phyloP scores from a whole-genome alignment of 2,113 vertebrate genomes.

The Nestor notabilis region DNA sequence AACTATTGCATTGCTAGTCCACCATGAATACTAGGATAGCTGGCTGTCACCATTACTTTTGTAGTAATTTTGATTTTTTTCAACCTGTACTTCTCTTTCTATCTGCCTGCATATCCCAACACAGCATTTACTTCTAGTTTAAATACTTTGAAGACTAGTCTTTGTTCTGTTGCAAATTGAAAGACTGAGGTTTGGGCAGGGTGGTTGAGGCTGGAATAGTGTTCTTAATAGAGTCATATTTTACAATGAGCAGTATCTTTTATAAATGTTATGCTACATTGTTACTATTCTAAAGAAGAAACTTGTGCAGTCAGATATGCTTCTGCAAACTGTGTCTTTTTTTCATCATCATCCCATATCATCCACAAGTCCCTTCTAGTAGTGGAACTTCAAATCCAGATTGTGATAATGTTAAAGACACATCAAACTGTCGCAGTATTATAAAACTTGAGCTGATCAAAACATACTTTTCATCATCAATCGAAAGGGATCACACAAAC shows the following conservation, averaged over 20 bases:
- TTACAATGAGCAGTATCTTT: not conserved
- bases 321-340: not conserved
- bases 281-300: not conserved
- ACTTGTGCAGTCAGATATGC: not conserved
- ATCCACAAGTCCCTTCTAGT: not conserved
- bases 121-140: not conserved
- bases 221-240: not conserved
- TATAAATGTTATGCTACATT: not conserved
- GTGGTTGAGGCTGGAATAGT: fast-evolving
- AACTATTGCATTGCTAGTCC: not conserved
- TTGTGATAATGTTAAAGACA: not conserved
- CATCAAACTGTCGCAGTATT: not conserved
- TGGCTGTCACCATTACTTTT: not conserved
- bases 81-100: not conserved
- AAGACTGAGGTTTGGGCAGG: not conserved
- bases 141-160: not conserved
- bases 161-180: not conserved
- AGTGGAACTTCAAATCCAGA: not conserved
- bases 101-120: not conserved
- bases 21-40: not conserved
- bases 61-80: not conserved
- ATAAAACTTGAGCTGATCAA: not conserved
- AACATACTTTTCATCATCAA: not conserved
- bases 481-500: not conserved
- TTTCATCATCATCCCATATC: not conserved